phyloP scores from a whole-genome alignment of 2,888 invertebrate genomes.

The Nephrotoma guestfalica region DNA sequence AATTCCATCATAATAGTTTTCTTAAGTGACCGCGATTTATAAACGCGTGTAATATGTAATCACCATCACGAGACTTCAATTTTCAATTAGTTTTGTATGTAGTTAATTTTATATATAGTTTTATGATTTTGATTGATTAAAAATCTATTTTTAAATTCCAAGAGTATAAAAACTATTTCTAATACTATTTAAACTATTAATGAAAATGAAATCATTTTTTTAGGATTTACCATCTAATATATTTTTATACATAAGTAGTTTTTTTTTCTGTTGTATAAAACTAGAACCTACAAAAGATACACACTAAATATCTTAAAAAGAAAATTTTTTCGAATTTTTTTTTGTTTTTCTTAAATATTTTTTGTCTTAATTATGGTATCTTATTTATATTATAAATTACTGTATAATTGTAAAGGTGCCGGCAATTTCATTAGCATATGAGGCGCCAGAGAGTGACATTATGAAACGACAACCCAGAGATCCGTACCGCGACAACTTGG shows the following conservation, averaged over 20 bases:
- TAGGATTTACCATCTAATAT: background rate
- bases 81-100: background rate
- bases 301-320: background rate
- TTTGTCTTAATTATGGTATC: background rate
- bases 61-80: background rate
- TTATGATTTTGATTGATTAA: background rate
- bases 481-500: slow-evolving; percentile 96
- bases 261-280: background rate
- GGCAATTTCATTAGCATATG: slow-evolving; percentile 98
- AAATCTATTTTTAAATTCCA: background rate
- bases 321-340: background rate
- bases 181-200: background rate
- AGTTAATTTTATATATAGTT: background rate
- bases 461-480: slow-evolving; percentile 98
- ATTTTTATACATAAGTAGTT: background rate
- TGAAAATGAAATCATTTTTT: background rate
- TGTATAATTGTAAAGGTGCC: slow-evolving; percentile 59
- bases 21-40: background rate
- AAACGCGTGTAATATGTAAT: background rate
- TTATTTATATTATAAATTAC: slow-evolving; percentile 1
- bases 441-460: slow-evolving; percentile 97
- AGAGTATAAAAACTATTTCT: background rate
- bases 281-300: background rate
- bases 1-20: background rate
- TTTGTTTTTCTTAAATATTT: background rate